These are phyloP conservation scores for Engystomops pustulosus DNA, from an alignment of 2,113 vertebrate genomes.

Conservation along the genomic window DNA sequence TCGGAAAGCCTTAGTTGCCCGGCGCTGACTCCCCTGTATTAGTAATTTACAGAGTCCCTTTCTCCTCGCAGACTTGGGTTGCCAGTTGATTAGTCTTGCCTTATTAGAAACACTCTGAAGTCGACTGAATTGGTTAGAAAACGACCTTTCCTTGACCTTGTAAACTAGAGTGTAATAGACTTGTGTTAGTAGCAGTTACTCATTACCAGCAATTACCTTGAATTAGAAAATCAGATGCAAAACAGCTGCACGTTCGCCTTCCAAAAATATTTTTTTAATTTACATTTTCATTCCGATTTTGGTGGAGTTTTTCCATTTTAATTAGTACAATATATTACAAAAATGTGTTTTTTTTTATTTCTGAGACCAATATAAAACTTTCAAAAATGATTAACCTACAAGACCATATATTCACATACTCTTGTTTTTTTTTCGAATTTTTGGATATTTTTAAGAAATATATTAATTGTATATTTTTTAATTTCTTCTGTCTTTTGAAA, in stretches of 20 bases:
- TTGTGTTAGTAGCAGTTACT: slow-evolving; percentile 24
- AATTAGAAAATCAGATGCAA: slow-evolving; percentile 15
- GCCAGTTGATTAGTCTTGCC: slow-evolving; percentile 24
- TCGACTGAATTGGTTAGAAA: slow-evolving; percentile 23
- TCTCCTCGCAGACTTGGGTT: not conserved
- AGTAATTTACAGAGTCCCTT: slow-evolving; percentile 27
- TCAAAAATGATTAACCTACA: too few relatives aligned
- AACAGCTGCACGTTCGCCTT: not conserved
- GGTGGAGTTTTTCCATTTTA: not conserved
- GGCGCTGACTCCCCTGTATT: not conserved
- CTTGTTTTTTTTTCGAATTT: too few relatives aligned
- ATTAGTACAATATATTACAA: not conserved
- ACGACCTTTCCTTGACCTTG: slow-evolving; percentile 51
- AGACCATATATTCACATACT: too few relatives aligned
- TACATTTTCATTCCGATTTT: not conserved
- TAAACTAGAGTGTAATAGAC: slow-evolving; percentile 24
- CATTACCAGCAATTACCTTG: slow-evolving; percentile 24
- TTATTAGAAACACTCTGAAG: slow-evolving; percentile 23
- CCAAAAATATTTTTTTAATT: not conserved
- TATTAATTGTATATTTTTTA: too few relatives aligned
- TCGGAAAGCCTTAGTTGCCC: not conserved
- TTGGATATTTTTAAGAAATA: too few relatives aligned
- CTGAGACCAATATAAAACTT: too few relatives aligned
- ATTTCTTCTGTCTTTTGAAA: too few relatives aligned
- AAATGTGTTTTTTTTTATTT: not conserved